phyloP scores from a whole-genome alignment of 2,888 invertebrate species.

The Nipponacmea schrenckii region DNA sequence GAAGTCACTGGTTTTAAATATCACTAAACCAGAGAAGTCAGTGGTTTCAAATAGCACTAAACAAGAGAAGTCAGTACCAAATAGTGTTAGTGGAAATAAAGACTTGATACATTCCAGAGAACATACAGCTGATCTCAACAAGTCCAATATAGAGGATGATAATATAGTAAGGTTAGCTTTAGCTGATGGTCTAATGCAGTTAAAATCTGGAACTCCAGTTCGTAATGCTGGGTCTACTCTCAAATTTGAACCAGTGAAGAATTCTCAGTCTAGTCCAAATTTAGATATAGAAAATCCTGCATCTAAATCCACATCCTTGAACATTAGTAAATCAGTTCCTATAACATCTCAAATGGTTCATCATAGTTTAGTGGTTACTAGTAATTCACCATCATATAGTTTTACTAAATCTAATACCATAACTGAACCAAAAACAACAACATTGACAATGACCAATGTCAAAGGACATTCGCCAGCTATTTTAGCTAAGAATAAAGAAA shows the following conservation, averaged over 20 bases:
- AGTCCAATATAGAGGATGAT: neutral
- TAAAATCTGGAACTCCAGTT: neutral
- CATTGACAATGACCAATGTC: neutral
- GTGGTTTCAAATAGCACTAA: neutral
- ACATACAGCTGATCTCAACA: neutral
- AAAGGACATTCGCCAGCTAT: neutral
- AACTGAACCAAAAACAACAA: neutral
- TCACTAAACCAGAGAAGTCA: neutral
- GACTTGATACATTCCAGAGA: neutral
- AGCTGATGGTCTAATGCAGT: slow-evolving; percentile 1
- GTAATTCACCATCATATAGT: neutral
- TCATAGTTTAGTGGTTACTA: neutral
- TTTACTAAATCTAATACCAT: neutral
- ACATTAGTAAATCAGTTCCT: neutral
- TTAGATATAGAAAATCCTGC: slow-evolving; percentile 17
- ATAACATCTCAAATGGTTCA: neutral
- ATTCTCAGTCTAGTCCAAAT: slow-evolving; percentile 15
- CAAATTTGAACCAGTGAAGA: neutral
- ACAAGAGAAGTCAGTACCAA: neutral
- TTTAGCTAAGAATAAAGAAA: neutral
- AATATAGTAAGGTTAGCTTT: neutral
- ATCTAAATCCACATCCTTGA: neutral
- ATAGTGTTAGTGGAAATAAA: neutral
- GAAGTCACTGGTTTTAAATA: slow-evolving; percentile 3
- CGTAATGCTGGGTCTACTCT: neutral